These are phyloP conservation scores for Cynopterus sphinx DNA, from an alignment of 2,797 vertebrate genomes.

Conservation along the genomic window DNA sequence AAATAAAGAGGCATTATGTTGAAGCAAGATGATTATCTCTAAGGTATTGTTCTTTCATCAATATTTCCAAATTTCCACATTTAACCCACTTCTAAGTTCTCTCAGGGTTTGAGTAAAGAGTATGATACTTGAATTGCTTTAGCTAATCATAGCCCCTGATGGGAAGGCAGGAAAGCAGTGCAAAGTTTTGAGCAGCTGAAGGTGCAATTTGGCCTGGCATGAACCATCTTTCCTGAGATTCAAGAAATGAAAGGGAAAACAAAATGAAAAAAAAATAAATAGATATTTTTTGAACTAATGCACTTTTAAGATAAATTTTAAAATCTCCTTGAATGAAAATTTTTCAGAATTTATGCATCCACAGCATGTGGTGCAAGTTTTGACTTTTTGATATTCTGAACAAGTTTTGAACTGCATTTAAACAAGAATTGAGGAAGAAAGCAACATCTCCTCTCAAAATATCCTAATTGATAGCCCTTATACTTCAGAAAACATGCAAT, in stretches of 20 bases:
- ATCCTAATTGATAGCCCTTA: not conserved
- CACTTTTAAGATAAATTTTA: not conserved
- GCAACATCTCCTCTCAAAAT: not conserved
- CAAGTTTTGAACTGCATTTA: not conserved
- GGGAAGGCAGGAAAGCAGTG: conserved; percentile 2
- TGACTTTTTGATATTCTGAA: not conserved
- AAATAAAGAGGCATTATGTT: conserved; percentile 55
- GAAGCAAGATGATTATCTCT: conserved; percentile 47
- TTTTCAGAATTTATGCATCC: not conserved
- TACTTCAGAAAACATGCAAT: not conserved
- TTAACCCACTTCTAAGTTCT: conserved; percentile 55
- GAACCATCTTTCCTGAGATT: not conserved
- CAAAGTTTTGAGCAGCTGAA: not conserved
- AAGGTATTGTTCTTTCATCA: conserved; percentile 66
- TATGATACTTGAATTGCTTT: conserved; percentile 65
- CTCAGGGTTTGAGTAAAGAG: conserved; percentile 48
- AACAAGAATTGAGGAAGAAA: not conserved
- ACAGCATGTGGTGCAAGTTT: not conserved
- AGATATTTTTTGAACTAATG: conserved; percentile 14
- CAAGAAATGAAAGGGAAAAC: not conserved
- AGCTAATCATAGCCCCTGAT: conserved; percentile 41
- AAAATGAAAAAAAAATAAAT: not conserved
- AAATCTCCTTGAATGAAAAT: not conserved
- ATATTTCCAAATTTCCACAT: conserved; percentile 54
- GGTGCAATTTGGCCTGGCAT: not conserved